A percentile compares a stretch with the other conserved stretches of the same genome.
Evolutionary conservation across 2,113 vertebrate genomes (phyloP).

Genomic region (Myrmophylax atrothorax): DNA sequence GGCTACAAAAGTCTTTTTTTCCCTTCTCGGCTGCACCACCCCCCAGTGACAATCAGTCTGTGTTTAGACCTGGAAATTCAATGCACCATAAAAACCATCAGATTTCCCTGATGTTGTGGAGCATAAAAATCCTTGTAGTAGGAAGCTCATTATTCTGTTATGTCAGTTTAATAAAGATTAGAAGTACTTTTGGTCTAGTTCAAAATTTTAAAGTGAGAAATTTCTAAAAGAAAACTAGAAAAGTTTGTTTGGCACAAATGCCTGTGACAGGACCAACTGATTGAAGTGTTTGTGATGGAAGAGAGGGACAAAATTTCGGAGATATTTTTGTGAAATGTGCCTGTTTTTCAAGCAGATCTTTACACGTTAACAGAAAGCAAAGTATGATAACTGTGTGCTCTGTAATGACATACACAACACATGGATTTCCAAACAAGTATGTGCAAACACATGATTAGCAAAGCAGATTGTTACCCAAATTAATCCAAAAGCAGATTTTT

Average conservation of each 20-base stretch:
- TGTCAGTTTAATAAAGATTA: background rate
- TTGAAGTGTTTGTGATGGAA: background rate
- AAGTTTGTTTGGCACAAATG: background rate
- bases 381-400: slow-evolving; percentile 17
- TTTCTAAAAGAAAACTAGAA: background rate
- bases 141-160: background rate
- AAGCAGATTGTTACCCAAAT: slow-evolving; percentile 54
- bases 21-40: background rate
- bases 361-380: background rate
- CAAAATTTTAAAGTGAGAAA: background rate
- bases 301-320: background rate
- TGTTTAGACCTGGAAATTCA: slow-evolving; percentile 48
- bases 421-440: slow-evolving; percentile 43
- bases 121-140: slow-evolving; percentile 6
- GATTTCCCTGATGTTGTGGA: background rate
- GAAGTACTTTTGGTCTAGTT: background rate
- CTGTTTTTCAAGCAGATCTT: background rate
- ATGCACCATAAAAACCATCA: slow-evolving; percentile 31
- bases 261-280: background rate
- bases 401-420: slow-evolving; percentile 9
- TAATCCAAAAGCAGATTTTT: slow-evolving; percentile 51
- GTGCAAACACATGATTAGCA: slow-evolving; percentile 52
- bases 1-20: background rate
- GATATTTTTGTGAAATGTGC: background rate
- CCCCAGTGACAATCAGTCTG: background rate